Conservation (phyloP, 2,888 invertebrate genomes). For the Drosophila atroscutellata region DNA sequence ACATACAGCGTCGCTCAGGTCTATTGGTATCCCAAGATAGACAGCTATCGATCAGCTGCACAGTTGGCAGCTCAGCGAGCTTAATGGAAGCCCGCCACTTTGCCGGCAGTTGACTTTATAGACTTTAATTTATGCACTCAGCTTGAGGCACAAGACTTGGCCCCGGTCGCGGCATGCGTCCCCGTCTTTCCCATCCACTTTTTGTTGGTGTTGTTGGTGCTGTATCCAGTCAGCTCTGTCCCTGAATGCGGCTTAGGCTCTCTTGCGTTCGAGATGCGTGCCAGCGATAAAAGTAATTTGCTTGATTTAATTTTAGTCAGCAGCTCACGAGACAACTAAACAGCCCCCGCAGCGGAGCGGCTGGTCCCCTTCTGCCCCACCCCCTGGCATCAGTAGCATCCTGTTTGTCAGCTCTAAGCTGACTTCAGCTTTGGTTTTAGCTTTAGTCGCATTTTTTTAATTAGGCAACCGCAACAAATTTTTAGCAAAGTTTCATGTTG, state of each 20-base stretch:
- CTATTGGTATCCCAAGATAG: conserved; percentile 60
- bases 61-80: conserved; percentile 79
- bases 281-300: conserved; percentile 80
- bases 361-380: neutral
- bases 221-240: conserved; percentile 47
- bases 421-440: conserved; percentile 23
- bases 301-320: conserved; percentile 80
- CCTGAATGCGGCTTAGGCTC: conserved; percentile 70
- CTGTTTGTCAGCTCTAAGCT: conserved; percentile 66
- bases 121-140: conserved; percentile 76
- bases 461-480: conserved; percentile 74
- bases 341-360: conserved; percentile 58
- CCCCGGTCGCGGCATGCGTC: conserved; percentile 46
- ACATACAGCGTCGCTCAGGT: conserved; percentile 24
- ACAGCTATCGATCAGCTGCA: conserved; percentile 78
- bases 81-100: conserved; percentile 79
- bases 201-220: neutral
- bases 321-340: conserved; percentile 72
- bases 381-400: conserved; percentile 57
- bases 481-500: conserved; percentile 72
- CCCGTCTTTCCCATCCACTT: neutral
- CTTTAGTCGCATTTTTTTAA: conserved; percentile 65
- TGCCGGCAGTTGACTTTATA: conserved; percentile 77
- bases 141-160: conserved; percentile 64
- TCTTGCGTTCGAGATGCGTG: conserved; percentile 79